Evolutionary conservation across 2,888 invertebrate species (phyloP).

Genomic region (Mimachlamys varia): DNA sequence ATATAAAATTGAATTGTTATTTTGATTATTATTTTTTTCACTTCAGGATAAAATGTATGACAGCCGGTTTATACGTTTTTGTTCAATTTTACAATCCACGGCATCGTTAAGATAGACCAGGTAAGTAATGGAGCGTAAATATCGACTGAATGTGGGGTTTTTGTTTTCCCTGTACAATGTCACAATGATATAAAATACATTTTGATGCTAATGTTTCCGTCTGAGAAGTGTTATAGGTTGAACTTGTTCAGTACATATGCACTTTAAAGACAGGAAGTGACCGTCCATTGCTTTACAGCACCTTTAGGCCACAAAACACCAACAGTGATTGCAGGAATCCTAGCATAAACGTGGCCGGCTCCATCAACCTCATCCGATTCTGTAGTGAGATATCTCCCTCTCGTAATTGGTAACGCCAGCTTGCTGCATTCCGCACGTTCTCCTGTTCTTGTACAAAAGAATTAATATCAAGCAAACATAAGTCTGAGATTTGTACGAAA

Average conservation of each 20-base stretch:
- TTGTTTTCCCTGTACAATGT: no score
- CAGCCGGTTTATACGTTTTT: no score
- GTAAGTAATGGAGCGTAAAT: no score
- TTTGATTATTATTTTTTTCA: no score
- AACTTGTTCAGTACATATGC: not conserved
- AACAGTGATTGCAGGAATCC: not conserved
- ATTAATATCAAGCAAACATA: conserved; percentile 33
- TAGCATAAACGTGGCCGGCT: not conserved
- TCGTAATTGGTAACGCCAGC: conserved; percentile 5
- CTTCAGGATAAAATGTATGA: no score
- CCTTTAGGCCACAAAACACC: not conserved
- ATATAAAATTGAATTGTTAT: no score
- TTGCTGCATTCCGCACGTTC: not conserved
- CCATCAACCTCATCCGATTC: not conserved
- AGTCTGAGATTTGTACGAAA: conserved; percentile 34
- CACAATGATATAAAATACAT: no score
- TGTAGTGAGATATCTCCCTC: not conserved
- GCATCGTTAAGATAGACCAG: no score
- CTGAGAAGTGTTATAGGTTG: not conserved
- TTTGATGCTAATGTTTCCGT: no score
- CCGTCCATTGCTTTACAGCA: not conserved
- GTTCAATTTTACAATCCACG: no score
- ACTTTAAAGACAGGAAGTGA: not conserved
- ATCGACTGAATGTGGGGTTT: no score
- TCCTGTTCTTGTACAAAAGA: not conserved